Base-by-base conservation (phyloP, 2,797 vertebrate species). In the Lacerta bilineata region DNA sequence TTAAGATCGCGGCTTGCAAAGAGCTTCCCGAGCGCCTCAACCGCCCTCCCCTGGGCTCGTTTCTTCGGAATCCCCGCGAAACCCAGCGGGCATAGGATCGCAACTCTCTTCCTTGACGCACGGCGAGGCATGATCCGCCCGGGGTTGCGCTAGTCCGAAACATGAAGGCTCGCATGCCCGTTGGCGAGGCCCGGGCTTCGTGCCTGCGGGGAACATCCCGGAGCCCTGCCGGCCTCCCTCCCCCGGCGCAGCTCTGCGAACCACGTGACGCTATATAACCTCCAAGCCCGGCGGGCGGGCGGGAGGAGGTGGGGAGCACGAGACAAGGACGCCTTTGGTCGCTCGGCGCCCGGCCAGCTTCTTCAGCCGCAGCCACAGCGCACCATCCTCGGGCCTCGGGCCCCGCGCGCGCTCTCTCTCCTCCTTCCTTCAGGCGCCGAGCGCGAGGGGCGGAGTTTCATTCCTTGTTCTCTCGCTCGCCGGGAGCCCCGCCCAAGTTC, bases 341-440 rank as follows among this genome's bases (percentile, higher is more conserved):
- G 46, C 36, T 64, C 78, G 86, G 68, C 79, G 69, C 33, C 86
- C 55, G 71, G 86, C 55, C 86, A 39, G 86, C 71, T 66, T 33
- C 79, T 46, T 64, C 86, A 64, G 69, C 8, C 9, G 55, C 80
- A 76, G 87, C 80, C 23, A 8, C 59, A 18, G 77, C 85, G 43
- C 23, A 3, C 6, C 71, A 11, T 29, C 79, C 5, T 50, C 41
- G 78, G 68, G 77, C 39, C 79, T 76, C 36, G 8, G 46, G 69
- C 86, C 55, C 27, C 55, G 25, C 46, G 18, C 80, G 17, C 69
- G 0, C 83, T 9, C 69, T 36, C 71, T 1, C 83, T 27, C 46
- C 23, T 33, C 27, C 43, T n/a, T 17, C 41, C 5, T 55, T 7
- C 69, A 11, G 78, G 46, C 85, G 68, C 77, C 27, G 79, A 25